Evolutionary conservation across 1,140 invertebrate genomes (phyloP), one percentile per base, ranked within the genome.

Genomic region (Drosophila burlai): DNA sequence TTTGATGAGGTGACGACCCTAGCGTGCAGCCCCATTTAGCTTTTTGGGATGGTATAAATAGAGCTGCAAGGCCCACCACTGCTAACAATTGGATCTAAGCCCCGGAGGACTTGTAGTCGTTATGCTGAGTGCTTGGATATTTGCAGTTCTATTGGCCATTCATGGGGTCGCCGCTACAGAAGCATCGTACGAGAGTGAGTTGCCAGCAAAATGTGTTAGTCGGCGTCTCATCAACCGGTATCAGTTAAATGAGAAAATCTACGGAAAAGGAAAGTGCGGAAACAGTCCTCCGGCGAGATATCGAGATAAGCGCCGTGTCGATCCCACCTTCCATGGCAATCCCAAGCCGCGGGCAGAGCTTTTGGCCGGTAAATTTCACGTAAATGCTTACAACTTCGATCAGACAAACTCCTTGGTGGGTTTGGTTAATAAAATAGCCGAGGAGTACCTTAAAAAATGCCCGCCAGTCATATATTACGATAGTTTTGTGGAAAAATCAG

Each of bases 391-490:
- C 21, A 84, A 76, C 40, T 64, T 66, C 6, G 94, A 94, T 50
- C 94, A 95, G 83, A 93, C 91, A 0, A 81, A 92, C 24, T 95
- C 95, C 0, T 75, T 96, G 16, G 94, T 95, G 8, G 91, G 91
- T 36, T 83, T 96, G 21, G 81, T 96, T 16, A 93, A 94, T 64
- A 94, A 94, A 76, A 93, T 96, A 45, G 94, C 94, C 8, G 34
- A 92, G 3, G 93, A 94, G n/a, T 94, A 95, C 82, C 86, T 96
- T 9, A 89, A 86, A 31, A 94, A 94, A 54, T 96, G 95, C 75
- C 94, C 94, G 2, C 94, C 95, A 0, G 92, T 95, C n/a, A 94
- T 96, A 67, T 93, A 96, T 15, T 96, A 96, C 60, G 95, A 96
- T 69, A 91, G 76, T 40, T 93, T 89, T 78, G 94, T 95, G 3